Base-by-base conservation (phyloP, 1,140 invertebrate genomes). In the Venustaconcha ellipsiformis region DNA sequence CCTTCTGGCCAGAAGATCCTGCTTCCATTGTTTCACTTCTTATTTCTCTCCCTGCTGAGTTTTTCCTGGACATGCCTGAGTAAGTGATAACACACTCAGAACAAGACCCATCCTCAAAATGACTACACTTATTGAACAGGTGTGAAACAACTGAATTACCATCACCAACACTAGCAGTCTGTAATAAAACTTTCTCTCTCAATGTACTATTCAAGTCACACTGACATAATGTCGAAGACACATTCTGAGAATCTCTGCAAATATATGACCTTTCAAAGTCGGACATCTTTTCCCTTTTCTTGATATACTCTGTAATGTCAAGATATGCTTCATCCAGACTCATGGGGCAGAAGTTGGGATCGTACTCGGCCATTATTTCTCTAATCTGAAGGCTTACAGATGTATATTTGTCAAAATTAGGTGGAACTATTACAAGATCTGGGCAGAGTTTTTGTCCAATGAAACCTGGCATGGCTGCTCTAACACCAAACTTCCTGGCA, bases 391-490 rank as follows among this genome's bases (percentile, higher is more conserved):
- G 80, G 81, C 92, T 93, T 3, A 91, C 91, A 63, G 84, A 79
- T 2, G 79, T 84, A 80, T 94, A 94, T 83, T 93, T 93, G 13
- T 89, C 78, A 82, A 92, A 93, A 84, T 93, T 91, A 6, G 83
- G 77, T 0, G 90, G 90, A 15, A 94, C 91, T 73, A 94, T 91
- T 1, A 91, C 85, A 6, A 94, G 86, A 57, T 92, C 79, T 5
- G 93, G 93, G 83, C 93, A 94, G 8, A 94, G 87, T 83, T 94
- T 93, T 67, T 90, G 91, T 0, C 88, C 94, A 79, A 94, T 94
- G 82, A 94, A 94, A 8, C 93, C 93, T n/a, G 94, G 93, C 93
- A 94, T 94, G 15, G 91, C 93, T 63, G 94, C 93, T 68, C 94
- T 84, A 2, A 94, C 93, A 62, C 93, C 93, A 90, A 88, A 94